Conservation (phyloP, 2,113 vertebrate species). For the Zosterops borbonicus region DNA sequence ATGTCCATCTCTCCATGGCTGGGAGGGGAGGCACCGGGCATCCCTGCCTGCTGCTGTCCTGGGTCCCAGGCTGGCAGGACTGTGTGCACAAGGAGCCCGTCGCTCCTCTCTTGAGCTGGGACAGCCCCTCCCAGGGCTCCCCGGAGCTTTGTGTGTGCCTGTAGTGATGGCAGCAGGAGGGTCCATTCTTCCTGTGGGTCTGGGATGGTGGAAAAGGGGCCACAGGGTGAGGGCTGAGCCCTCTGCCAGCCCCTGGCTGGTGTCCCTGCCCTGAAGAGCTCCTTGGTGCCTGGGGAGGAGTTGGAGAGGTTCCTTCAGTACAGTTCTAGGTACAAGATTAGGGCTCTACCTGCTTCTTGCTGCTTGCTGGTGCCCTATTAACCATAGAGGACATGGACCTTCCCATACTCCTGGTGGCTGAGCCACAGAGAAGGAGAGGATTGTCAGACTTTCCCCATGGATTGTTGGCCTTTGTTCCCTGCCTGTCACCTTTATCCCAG, state of each 20-base stretch:
- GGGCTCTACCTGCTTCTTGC: neutral
- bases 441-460: rapidly evolving
- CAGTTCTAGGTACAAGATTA: neutral
- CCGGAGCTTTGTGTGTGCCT: neutral
- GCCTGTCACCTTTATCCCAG: neutral
- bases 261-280: neutral
- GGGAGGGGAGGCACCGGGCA: neutral
- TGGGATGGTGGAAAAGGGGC: neutral
- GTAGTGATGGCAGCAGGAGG: neutral
- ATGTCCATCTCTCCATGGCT: rapidly evolving
- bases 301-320: neutral
- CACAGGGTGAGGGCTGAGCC: neutral
- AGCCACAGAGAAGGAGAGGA: neutral
- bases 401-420: neutral
- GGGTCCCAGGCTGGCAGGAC: neutral
- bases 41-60: neutral
- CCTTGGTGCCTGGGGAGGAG: neutral
- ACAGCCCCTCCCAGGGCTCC: neutral
- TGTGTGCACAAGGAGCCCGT: rapidly evolving
- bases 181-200: neutral
- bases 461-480: neutral
- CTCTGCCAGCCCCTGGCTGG: neutral
- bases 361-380: neutral
- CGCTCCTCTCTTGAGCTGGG: neutral
- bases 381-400: neutral